phyloP scores from a whole-genome alignment of 2,113 vertebrate genomes.

The Saguinus midas region DNA sequence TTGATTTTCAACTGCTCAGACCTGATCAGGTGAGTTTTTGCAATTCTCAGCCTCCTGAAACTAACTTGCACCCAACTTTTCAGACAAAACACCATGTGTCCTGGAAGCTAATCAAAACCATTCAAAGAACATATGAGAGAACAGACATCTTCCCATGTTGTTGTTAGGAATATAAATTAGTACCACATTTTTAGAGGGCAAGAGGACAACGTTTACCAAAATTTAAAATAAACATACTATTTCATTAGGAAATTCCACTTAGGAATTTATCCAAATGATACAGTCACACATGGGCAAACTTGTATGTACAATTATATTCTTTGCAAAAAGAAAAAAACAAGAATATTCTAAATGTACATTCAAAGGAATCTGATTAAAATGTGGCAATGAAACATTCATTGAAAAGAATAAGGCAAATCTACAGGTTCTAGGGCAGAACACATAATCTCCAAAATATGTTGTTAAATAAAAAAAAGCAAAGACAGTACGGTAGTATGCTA shows the following conservation, averaged over 20 bases:
- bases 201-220: background rate
- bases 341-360: background rate
- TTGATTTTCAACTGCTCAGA: background rate
- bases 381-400: background rate
- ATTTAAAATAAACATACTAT: background rate
- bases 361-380: background rate
- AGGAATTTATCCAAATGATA: background rate
- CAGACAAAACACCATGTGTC: background rate
- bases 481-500: background rate
- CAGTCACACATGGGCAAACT: background rate
- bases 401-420: background rate
- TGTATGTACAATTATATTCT: background rate
- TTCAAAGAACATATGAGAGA: background rate
- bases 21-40: background rate
- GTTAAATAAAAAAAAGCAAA: background rate
- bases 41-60: background rate
- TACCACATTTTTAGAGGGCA: background rate
- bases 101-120: background rate
- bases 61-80: background rate
- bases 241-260: slow-evolving; percentile 22
- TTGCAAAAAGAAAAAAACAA: background rate
- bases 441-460: background rate
- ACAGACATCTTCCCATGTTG: background rate
- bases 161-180: background rate
- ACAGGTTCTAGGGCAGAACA: background rate